phyloP scores from a whole-genome alignment of 2,888 invertebrate species.

The Lymantria monacha region DNA sequence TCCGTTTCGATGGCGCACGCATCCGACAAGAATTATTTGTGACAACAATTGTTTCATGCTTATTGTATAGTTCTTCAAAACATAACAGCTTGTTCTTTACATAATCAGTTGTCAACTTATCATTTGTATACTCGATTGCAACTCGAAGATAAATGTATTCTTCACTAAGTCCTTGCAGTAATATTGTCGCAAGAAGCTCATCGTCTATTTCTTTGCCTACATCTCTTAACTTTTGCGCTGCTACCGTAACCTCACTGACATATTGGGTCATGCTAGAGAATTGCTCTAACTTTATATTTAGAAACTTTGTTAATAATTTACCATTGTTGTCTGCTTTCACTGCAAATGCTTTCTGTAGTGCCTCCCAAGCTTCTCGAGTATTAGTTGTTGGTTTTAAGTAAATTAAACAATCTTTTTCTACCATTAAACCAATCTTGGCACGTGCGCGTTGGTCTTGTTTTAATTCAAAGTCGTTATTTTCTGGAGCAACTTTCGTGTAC shows the following conservation, averaged over 20 bases:
- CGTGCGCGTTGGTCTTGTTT: neutral
- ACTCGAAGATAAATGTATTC: neutral
- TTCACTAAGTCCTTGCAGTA: constrained; percentile 1
- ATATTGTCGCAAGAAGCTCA: constrained; percentile 1
- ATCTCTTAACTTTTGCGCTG: no score
- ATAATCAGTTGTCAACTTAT: neutral
- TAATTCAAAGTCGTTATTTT: neutral
- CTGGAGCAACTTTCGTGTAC: neutral
- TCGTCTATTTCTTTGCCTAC: constrained; percentile 1
- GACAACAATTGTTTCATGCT: no score
- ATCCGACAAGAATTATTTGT: no score
- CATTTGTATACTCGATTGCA: neutral
- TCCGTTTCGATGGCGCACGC: no score
- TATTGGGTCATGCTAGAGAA: neutral
- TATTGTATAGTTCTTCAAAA: no score
- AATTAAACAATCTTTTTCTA: constrained; percentile 1
- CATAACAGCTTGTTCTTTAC: neutral
- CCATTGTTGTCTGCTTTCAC: neutral
- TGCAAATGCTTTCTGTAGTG: neutral
- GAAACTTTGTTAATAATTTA: neutral
- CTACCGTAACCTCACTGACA: no score
- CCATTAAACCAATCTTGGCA: constrained; percentile 3
- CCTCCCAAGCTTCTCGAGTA: constrained; percentile 1
- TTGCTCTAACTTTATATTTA: neutral
- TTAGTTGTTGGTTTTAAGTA: neutral